Evolutionary conservation across 2,888 invertebrate species (phyloP).

Genomic region (Limnephilus marmoratus): DNA sequence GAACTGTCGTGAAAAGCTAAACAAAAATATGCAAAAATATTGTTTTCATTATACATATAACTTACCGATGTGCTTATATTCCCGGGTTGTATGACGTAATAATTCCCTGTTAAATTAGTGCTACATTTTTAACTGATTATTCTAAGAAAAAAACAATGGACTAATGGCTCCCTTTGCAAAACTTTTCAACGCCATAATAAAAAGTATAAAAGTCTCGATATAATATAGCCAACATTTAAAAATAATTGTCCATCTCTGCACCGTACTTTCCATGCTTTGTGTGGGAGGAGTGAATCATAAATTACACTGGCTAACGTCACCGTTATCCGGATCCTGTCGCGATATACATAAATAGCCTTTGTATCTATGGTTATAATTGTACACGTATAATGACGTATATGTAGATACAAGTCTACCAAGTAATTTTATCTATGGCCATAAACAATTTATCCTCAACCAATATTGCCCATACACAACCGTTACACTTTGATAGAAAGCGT

Average conservation of each 20-base stretch:
- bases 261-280: not conserved
- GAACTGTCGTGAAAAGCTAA: too few species aligned
- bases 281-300: constrained; percentile 18
- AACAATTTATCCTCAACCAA: not conserved
- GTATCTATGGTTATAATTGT: not conserved
- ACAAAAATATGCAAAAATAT: too few species aligned
- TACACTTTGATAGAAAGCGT: not conserved
- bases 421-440: not conserved
- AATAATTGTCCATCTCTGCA: not conserved
- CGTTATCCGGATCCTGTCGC: constrained; percentile 24
- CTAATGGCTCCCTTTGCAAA: too few species aligned
- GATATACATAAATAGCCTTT: not conserved
- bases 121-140: too few species aligned
- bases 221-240: not conserved
- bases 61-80: too few species aligned
- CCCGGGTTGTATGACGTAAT: too few species aligned
- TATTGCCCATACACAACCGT: not conserved
- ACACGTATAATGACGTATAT: not conserved
- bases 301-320: constrained; percentile 3
- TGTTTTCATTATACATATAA: too few species aligned
- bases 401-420: not conserved
- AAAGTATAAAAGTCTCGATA: too few species aligned
- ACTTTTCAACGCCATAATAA: too few species aligned
- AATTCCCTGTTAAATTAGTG: too few species aligned
- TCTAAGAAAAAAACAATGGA: too few species aligned